Percentiles rank a stretch among this genome's conserved stretches.
phyloP scores from a whole-genome alignment of 2,888 invertebrate genomes.

The Diogma glabrata region DNA sequence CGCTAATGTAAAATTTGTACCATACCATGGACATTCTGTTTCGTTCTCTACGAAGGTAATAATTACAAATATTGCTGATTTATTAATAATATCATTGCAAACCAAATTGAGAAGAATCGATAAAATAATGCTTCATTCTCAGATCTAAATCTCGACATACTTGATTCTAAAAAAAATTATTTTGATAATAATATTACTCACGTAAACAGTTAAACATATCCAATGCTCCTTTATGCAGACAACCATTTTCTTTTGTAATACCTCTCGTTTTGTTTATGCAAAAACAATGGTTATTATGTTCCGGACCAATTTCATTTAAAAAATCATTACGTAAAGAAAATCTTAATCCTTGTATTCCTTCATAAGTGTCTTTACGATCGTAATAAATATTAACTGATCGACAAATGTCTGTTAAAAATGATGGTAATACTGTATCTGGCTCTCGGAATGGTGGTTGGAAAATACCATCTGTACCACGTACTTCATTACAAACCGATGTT shows the following conservation, averaged over 20 bases:
- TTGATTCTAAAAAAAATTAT: too few species aligned
- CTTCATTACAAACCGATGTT: conserved; percentile 47
- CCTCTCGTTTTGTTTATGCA: conserved; percentile 40
- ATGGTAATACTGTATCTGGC: conserved; percentile 35
- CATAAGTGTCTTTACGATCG: conserved; percentile 39
- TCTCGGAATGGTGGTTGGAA: conserved; percentile 52
- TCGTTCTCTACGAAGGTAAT: too few species aligned
- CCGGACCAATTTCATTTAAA: conserved; percentile 42
- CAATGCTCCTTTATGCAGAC: conserved; percentile 47
- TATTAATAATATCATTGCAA: too few species aligned
- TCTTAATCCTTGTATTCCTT: conserved; percentile 45
- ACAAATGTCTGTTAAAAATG: neutral
- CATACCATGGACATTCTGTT: too few species aligned
- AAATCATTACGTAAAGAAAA: conserved; percentile 47
- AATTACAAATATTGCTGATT: too few species aligned
- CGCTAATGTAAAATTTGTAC: too few species aligned
- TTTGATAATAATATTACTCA: too few species aligned
- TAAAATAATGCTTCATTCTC: too few species aligned
- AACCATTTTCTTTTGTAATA: conserved; percentile 45
- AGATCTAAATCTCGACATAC: too few species aligned
- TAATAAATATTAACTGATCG: conserved; percentile 49
- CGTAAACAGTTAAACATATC: conserved; percentile 51
- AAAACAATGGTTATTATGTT: conserved; percentile 49
- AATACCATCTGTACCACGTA: conserved; percentile 57
- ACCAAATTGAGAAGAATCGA: too few species aligned